Conservation (phyloP, 2,888 invertebrate species). For the Penaeus monodon region DNA sequence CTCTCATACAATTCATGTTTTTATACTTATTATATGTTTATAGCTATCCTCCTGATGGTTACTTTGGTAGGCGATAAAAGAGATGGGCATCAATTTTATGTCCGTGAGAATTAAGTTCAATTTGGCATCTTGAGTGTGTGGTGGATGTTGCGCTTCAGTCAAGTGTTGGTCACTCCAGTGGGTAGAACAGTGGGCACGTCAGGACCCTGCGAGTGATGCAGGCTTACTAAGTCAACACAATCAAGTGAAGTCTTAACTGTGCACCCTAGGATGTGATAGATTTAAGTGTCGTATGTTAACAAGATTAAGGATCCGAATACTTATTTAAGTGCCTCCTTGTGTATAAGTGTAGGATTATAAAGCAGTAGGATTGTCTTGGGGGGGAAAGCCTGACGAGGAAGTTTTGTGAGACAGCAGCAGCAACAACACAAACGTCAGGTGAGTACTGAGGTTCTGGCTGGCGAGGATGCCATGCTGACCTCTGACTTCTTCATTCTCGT, state of each 20-base stretch:
- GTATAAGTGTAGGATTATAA: constrained; percentile 15
- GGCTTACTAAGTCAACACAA: constrained; percentile 38
- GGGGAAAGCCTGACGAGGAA: constrained; percentile 29
- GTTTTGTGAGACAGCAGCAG: constrained; percentile 9
- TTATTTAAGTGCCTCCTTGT: constrained; percentile 6
- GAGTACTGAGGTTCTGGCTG: constrained; percentile 6
- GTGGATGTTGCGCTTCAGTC: constrained; percentile 52
- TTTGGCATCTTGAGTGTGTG: constrained; percentile 57
- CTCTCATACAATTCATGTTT: too few relatives aligned
- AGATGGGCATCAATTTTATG: constrained; percentile 25
- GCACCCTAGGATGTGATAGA: constrained; percentile 41
- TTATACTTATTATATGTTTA: background rate
- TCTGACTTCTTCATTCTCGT: too few relatives aligned
- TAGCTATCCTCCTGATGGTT: background rate
- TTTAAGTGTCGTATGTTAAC: constrained; percentile 26
- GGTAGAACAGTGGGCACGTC: constrained; percentile 46
- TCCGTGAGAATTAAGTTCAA: constrained; percentile 46
- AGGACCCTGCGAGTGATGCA: constrained; percentile 28
- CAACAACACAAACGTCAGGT: constrained; percentile 28
- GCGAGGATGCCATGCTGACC: constrained; percentile 1
- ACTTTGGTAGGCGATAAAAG: background rate
- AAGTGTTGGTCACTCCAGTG: constrained; percentile 57
- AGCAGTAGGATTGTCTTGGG: constrained; percentile 18
- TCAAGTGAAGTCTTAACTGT: constrained; percentile 22
- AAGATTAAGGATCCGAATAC: constrained; percentile 4